Evolutionary conservation across 2,888 invertebrate genomes (phyloP), one percentile per base, ranked within the genome.

Genomic region (Drosophila setosimentum): DNA sequence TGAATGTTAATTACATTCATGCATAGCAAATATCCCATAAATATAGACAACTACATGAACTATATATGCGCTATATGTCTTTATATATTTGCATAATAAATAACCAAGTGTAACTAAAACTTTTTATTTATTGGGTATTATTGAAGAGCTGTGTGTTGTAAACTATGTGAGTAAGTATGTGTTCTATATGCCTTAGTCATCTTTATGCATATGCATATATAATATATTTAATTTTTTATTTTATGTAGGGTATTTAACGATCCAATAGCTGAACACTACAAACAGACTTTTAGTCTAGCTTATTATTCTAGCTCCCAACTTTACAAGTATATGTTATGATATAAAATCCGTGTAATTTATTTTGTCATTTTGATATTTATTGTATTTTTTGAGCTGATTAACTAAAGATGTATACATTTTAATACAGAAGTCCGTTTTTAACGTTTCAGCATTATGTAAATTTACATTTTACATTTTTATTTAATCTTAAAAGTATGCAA

Each of bases 21-120:
- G 79, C 75, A 63, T 82, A 82, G 79, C 82, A 79, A 78, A 78
- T 71, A 76, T 40, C 77, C 77, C 61, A 50, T 60, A 53, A 40
- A 65, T 61, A 54, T 73, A 68, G 50, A 59, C 54, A 76, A 55
- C 42, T 62, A 61, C 33, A 61, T 60, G 51, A 45, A 16, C 16
- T 24, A 45, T 45, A 40, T 63, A 60, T 50, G 59, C 24, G 37
- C 51, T 60, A 57, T 48, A 60, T 51, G 42, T 49, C 49, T 45
- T 48, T 42, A 51, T 55, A 59, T 57, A 78, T 78, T 69, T 78
- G 68, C 81, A 51, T 81, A 81, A 78, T 79, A 81, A 81, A 78
- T 61, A 69, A 68, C 49, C 73, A 66, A 68, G 68, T 78, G 49
- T 69, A 78, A 59, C 10, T 33, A 30, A 72, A 48, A 32, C 5